Evolutionary conservation across 2,888 invertebrate genomes (phyloP), one percentile per base, ranked within the genome.

Genomic region (Phania funesta): DNA sequence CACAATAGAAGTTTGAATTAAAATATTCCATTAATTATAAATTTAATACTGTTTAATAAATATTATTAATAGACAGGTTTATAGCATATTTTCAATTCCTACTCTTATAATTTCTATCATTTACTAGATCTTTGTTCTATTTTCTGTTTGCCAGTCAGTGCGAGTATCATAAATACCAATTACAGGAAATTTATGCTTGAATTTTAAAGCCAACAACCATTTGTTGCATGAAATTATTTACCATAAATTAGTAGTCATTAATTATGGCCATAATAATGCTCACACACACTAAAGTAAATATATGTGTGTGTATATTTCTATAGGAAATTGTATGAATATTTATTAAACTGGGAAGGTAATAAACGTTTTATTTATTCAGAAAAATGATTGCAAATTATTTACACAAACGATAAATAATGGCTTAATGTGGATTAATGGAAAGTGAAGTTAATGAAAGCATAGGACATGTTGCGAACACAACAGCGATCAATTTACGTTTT

Each of bases 121-220:
- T 38, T 50, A 5, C 5, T 1, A n/a, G n/a, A n/a, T n/a, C 8
- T 26, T 26, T 26, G 9, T 38, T 35, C 26, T n/a, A 16, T 46
- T 22, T 32, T 48, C 4, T 54, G n/a, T 13, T 13, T 65, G 24
- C 18, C 16, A 48, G 13, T 62, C 13, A 18, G 8, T n/a, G n/a
- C n/a, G n/a, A n/a, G n/a, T 38, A 35, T 64, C 38, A 48, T 65
- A 75, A 75, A 65, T 75, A 65, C 46, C 18, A 75, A 75, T 75
- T 75, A 65, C 64, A 58, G 22, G 11, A 26, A 65, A 65, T 75
- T 75, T 41, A 65, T 75, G 35, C 65, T 58, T 38, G 13, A 3
- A 32, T 58, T 65, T 56, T 18, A 26, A 75, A 58, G 32, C 7
- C 20, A 9, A 65, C 38, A 75, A 58, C 56, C 65, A 65, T 75